A percentile compares a stretch with the other conserved stretches of the same genome.
Conservation (phyloP, 2,888 invertebrate species). For the Nycteola revayana region DNA sequence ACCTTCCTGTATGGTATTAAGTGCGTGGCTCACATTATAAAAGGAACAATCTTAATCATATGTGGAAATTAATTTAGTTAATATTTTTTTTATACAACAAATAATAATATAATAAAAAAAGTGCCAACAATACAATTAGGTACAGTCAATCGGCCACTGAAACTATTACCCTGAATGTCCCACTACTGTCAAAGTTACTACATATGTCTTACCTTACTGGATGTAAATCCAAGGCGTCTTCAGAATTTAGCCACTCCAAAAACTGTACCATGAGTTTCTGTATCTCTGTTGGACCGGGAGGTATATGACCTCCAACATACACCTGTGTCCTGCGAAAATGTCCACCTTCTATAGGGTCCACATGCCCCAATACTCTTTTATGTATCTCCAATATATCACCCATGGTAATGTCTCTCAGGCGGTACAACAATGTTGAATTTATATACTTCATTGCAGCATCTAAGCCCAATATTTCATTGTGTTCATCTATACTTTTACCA, state of each 20-base stretch:
- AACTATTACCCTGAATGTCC: no score
- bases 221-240: constrained; percentile 92
- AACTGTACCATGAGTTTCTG: constrained; percentile 92
- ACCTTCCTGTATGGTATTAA: no score
- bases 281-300: constrained; percentile 93
- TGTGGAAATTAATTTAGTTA: no score
- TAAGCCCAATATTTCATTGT: constrained; percentile 97
- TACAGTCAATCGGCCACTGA: no score
- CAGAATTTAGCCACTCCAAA: constrained; percentile 96
- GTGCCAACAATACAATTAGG: no score
- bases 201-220: constrained; percentile 86
- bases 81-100: no score
- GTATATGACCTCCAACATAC: constrained; percentile 97
- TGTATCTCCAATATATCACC: constrained; percentile 96
- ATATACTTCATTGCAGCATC: constrained; percentile 98
- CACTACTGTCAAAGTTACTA: no score
- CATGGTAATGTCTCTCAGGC: constrained; percentile 89
- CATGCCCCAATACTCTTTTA: constrained; percentile 95
- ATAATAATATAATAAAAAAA: no score
- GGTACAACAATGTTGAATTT: constrained; percentile 89
- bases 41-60: no score
- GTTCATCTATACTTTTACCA: constrained; percentile 97
- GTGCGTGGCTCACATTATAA: no score
- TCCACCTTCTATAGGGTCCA: constrained; percentile 96
- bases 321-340: constrained; percentile 94